phyloP scores from a whole-genome alignment of 2,113 vertebrate species.

The Microtus ochrogaster region DNA sequence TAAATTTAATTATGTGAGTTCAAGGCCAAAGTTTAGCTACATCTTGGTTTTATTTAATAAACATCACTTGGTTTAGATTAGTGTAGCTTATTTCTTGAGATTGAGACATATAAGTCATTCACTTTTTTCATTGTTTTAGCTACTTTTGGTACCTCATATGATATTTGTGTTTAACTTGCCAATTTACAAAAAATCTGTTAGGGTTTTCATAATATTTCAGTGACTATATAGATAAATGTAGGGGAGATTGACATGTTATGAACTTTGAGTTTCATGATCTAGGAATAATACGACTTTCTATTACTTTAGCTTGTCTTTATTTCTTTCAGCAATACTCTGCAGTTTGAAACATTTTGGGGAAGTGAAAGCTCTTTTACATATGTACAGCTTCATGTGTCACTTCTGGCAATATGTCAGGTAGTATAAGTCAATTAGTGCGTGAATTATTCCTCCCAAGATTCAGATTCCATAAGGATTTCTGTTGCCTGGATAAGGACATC shows the following conservation, averaged over 20 bases:
- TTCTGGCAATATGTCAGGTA: background rate
- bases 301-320: background rate
- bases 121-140: background rate
- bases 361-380: background rate
- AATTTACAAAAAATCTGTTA: background rate
- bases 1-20: background rate
- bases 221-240: background rate
- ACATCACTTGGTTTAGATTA: background rate
- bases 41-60: background rate
- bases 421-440: background rate
- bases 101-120: background rate
- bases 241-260: background rate
- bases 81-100: background rate
- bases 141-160: background rate
- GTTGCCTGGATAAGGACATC: background rate
- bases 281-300: background rate
- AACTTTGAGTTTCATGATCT: background rate
- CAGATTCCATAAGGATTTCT: background rate
- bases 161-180: background rate
- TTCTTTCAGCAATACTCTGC: background rate
- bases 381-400: background rate
- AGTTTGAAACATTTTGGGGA: background rate
- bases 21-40: background rate
- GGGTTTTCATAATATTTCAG: background rate
- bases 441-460: background rate